A percentile compares a stretch with the other conserved stretches of the same genome.
Evolutionary conservation across 2,797 vertebrate species (phyloP).

Genomic region (Avahi laniger): DNA sequence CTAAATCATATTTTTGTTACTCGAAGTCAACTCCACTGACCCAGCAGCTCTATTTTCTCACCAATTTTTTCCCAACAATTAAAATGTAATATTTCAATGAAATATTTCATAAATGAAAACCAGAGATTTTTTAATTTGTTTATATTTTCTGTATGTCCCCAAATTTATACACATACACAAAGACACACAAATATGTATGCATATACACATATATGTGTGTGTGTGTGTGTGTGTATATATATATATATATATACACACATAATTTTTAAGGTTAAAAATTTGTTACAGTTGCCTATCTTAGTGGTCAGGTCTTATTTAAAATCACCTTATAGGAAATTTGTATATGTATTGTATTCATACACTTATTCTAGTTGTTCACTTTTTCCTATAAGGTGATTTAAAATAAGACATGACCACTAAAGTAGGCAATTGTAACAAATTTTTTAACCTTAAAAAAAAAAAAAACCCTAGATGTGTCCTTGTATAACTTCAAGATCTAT

Average conservation of each 20-base stretch:
- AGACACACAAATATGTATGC: neutral
- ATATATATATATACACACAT: too few species aligned
- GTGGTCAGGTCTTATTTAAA: slow-evolving; percentile 35
- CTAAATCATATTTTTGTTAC: neutral
- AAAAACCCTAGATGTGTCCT: slow-evolving; percentile 75
- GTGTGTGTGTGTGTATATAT: too few species aligned
- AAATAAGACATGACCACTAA: slow-evolving; percentile 8
- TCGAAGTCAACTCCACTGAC: neutral
- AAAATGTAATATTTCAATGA: slow-evolving; percentile 5
- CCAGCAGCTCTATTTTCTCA: neutral
- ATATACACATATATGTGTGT: neutral
- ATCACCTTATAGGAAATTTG: neutral
- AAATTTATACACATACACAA: neutral
- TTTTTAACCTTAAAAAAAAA: slow-evolving; percentile 77
- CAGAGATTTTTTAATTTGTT: neutral
- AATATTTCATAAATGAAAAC: neutral
- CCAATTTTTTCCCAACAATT: neutral
- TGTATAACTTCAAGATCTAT: slow-evolving; percentile 77
- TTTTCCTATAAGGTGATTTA: neutral
- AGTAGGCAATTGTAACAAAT: slow-evolving; percentile 3
- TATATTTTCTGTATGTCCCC: neutral
- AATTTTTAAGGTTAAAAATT: slow-evolving; percentile 74
- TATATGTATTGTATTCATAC: neutral
- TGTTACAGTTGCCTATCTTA: neutral
- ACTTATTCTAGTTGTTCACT: neutral